These are phyloP conservation scores for Micropoecilia bifurca DNA, from an alignment of 2,797 vertebrate genomes.

Conservation along the genomic window DNA sequence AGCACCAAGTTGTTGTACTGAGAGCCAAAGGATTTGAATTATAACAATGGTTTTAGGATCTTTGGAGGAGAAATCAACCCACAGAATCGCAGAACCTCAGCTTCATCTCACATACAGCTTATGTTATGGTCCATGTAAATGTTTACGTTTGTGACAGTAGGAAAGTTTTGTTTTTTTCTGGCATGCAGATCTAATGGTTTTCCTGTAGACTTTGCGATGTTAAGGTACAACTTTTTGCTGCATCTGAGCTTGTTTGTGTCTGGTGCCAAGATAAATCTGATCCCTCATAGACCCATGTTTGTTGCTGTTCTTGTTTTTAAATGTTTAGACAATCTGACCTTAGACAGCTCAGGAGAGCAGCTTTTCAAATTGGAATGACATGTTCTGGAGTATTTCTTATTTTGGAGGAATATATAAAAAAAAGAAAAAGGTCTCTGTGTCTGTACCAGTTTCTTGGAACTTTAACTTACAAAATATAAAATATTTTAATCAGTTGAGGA, in stretches of 20 bases:
- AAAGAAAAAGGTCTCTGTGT: neutral
- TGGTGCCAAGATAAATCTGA: neutral
- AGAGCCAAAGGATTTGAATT: neutral
- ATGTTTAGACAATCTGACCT: neutral
- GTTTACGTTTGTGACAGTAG: slow-evolving; percentile 1
- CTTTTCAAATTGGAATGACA: neutral
- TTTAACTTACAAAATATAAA: neutral
- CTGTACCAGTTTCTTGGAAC: neutral
- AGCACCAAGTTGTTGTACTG: neutral
- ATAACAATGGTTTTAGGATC: neutral
- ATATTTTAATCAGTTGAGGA: neutral
- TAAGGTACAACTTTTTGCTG: slow-evolving; percentile 1
- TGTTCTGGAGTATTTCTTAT: neutral
- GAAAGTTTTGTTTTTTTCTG: neutral
- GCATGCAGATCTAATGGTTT: neutral
- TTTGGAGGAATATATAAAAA: neutral
- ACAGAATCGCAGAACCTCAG: neutral
- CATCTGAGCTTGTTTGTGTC: neutral
- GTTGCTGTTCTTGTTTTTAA: neutral
- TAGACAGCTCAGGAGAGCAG: neutral
- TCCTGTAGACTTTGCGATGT: neutral
- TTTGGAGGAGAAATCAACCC: neutral
- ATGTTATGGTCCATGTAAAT: neutral
- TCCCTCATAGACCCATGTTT: neutral
- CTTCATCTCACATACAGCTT: neutral